These are phyloP conservation scores for Eupeodes latifasciatus DNA, from an alignment of 2,888 invertebrate genomes.

Conservation along the genomic window DNA sequence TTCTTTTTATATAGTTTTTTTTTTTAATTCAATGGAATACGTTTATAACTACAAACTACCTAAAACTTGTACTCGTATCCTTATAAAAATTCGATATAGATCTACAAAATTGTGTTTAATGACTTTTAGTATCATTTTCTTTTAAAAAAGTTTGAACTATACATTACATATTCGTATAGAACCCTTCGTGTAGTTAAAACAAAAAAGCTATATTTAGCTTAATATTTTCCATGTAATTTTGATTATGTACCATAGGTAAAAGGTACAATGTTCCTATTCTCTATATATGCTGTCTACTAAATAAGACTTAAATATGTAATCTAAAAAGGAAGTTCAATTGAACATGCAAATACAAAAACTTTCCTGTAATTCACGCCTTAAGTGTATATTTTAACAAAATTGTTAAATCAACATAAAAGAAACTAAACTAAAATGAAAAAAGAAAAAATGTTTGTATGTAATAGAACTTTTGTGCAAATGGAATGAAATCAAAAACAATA, in stretches of 20 bases:
- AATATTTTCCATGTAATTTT: constrained; percentile 24
- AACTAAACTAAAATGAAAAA: neutral
- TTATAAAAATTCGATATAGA: too few relatives aligned
- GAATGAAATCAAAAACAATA: constrained; percentile 63
- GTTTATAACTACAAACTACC: too few relatives aligned
- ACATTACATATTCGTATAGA: too few relatives aligned
- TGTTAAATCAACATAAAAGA: constrained; percentile 8
- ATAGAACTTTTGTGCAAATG: constrained; percentile 43
- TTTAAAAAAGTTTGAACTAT: too few relatives aligned
- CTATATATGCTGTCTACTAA: constrained; percentile 14
- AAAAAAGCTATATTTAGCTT: neutral
- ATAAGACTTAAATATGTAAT: constrained; percentile 55
- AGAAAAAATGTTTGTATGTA: neutral
- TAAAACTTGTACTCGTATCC: too few relatives aligned
- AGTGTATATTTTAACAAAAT: constrained; percentile 58
- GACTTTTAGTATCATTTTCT: too few relatives aligned
- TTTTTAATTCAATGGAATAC: too few relatives aligned
- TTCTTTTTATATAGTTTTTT: too few relatives aligned
- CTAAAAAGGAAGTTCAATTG: constrained; percentile 57
- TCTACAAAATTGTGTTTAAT: too few relatives aligned
- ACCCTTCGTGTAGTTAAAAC: neutral
- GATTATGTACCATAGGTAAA: neutral
- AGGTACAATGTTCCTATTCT: neutral
- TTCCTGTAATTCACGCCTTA: constrained; percentile 69
- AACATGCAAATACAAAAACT: constrained; percentile 65